These are phyloP conservation scores for Callorhinus ursinus DNA, from an alignment of 2,113 vertebrate species.

Conservation along the genomic window DNA sequence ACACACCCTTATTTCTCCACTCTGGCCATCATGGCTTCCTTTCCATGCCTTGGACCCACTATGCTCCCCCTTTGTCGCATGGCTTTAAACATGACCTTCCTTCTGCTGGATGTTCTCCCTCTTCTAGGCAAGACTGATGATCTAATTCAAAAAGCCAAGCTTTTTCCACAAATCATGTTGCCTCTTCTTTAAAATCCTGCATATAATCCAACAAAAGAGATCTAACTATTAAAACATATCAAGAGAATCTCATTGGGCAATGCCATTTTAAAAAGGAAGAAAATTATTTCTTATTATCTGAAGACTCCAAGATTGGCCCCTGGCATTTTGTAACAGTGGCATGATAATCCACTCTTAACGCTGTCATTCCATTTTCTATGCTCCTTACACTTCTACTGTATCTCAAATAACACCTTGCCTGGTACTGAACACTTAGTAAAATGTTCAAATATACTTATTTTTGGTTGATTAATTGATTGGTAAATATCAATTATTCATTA, in stretches of 20 bases:
- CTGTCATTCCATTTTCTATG: background rate
- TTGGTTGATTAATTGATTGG: background rate
- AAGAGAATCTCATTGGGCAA: background rate
- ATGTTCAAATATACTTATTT: background rate
- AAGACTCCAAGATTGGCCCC: background rate
- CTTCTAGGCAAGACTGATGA: background rate
- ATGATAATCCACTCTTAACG: background rate
- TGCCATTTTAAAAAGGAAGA: background rate
- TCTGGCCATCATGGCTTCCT: background rate
- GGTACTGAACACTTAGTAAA: background rate
- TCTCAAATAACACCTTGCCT: background rate
- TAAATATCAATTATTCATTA: background rate
- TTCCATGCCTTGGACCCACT: background rate
- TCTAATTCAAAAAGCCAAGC: background rate
- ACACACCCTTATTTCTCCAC: too few species aligned
- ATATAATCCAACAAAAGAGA: background rate
- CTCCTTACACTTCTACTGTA: background rate
- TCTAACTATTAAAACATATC: constrained; percentile 17
- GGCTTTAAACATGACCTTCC: background rate
- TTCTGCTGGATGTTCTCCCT: background rate
- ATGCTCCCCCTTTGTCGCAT: background rate
- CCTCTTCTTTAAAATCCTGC: background rate
- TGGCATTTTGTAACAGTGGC: background rate
- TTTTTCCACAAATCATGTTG: background rate
- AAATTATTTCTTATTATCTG: constrained; percentile 23